Base-by-base conservation (phyloP, 2,888 invertebrate species). In the Pollenia griseotomentosa region DNA sequence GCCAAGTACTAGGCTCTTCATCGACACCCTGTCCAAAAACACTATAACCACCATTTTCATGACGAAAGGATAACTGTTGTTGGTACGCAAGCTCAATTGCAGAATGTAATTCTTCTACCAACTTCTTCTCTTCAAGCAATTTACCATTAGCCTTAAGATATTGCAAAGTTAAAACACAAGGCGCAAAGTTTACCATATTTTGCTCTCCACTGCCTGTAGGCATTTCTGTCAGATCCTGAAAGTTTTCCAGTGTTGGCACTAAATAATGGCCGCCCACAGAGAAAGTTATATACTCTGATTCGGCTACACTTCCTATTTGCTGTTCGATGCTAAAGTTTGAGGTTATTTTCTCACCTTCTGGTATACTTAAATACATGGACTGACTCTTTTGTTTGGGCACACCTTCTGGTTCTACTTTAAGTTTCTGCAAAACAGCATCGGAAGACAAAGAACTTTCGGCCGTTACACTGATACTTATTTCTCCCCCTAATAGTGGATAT, bases 161-260 rank as follows among this genome's bases (percentile, higher is more conserved):
- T 90, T 98, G 96, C 8, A 97, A 94, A 66, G 98, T 95, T 66
- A 98, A 96, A 88, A 98, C 96, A 89, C 97, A 98, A 0, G 98
- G 97, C 53, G 99, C 97, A 91, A 99, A 96, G 86, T 97, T 97
- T 7, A 98, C 94, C 95, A 99, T 96, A 85, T 98, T 99, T 93
- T 98, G 98, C 92, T 98, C 97, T 0, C 99, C 98, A 93, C 98
- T 99, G 0, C 97, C 98, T 55, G 96, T 97, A 0, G 98, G 97
- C 92, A 97, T 94, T 80, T 95, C 93, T 16, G 98, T 95, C 55
- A 98, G 94, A 90, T 95, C 94, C 51, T 96, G 96, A 55, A 98
- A 93, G 92, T 97, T 96, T 11, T 95, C 94, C 16, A 95, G 91
- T 12, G 86, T 65, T 11, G 88, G 81, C 2, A 95, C 95, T 73